A percentile compares a stretch with the other conserved stretches of the same genome.
phyloP scores from a whole-genome alignment of 2,888 invertebrate genomes.

The Cheilosia variabilis region DNA sequence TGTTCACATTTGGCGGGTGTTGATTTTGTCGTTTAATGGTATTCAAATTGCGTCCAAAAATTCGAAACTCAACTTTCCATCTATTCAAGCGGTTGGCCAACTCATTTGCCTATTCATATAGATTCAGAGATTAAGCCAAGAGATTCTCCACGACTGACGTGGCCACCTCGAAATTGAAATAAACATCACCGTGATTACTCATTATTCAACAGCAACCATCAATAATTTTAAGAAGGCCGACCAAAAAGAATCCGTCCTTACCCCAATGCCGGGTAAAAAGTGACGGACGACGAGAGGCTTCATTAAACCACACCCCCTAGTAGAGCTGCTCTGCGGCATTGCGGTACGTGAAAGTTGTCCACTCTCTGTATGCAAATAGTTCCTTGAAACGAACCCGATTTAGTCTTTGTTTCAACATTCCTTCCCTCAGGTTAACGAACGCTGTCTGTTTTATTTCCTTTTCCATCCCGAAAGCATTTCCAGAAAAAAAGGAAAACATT shows the following conservation, averaged over 20 bases:
- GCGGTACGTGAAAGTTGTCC: slow-evolving; percentile 34
- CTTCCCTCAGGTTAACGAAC: slow-evolving; percentile 61
- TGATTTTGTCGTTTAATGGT: not conserved
- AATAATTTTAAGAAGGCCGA: not conserved
- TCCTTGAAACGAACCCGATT: slow-evolving; percentile 31
- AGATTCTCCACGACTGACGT: not conserved
- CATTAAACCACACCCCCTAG: not conserved
- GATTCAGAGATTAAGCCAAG: not conserved
- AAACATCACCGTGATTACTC: slow-evolving; percentile 14
- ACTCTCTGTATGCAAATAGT: slow-evolving; percentile 31
- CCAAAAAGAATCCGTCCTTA: not conserved
- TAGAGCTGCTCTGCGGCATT: not conserved
- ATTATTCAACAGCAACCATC: slow-evolving; percentile 18
- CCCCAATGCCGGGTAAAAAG: not conserved
- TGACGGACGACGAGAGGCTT: not conserved
- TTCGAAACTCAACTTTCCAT: not conserved
- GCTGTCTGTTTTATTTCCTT: slow-evolving; percentile 23
- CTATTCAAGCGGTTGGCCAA: not conserved
- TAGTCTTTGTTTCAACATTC: slow-evolving; percentile 48
- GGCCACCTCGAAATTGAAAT: slow-evolving; percentile 7
- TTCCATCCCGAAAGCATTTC: slow-evolving; percentile 19
- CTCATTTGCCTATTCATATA: slow-evolving; percentile 23
- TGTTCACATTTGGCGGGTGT: not conserved
- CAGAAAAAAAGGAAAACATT: slow-evolving; percentile 8
- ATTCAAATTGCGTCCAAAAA: not conserved